Conservation (phyloP, 1,140 invertebrate genomes). For the Andrena cerasifolii region DNA sequence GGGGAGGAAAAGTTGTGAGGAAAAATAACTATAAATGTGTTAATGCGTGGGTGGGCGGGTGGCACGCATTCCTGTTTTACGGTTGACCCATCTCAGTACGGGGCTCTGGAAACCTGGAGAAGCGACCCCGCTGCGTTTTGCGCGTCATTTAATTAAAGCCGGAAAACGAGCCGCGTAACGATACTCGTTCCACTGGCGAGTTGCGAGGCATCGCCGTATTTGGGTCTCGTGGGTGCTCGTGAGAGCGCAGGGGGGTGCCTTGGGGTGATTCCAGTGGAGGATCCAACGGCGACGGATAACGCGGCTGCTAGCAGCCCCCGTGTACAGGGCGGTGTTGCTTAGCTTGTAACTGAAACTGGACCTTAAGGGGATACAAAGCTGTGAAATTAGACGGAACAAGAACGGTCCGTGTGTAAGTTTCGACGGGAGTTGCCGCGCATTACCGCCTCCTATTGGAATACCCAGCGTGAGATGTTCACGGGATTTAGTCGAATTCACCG, state of each 20-base stretch:
- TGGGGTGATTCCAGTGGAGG: constrained; percentile 29
- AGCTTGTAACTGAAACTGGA: constrained; percentile 43
- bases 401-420: constrained; percentile 40
- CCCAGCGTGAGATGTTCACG: background rate
- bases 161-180: constrained; percentile 65
- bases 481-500: constrained; percentile 2
- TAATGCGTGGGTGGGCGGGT: constrained; percentile 23
- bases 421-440: background rate
- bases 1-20: too few species aligned
- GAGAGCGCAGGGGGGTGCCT: background rate
- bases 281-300: constrained; percentile 32
- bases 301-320: background rate
- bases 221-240: constrained; percentile 20
- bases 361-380: constrained; percentile 51
- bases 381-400: constrained; percentile 58
- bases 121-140: constrained; percentile 40
- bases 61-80: constrained; percentile 42
- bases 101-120: constrained; percentile 31
- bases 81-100: constrained; percentile 26
- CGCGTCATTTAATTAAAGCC: constrained; percentile 64
- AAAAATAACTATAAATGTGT: too few species aligned
- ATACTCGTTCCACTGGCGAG: constrained; percentile 43
- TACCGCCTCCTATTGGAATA: background rate
- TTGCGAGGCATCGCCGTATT: constrained; percentile 39
- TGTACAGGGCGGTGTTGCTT: background rate